Conservation (phyloP, 1,140 invertebrate genomes). For the Ephestia elutella region DNA sequence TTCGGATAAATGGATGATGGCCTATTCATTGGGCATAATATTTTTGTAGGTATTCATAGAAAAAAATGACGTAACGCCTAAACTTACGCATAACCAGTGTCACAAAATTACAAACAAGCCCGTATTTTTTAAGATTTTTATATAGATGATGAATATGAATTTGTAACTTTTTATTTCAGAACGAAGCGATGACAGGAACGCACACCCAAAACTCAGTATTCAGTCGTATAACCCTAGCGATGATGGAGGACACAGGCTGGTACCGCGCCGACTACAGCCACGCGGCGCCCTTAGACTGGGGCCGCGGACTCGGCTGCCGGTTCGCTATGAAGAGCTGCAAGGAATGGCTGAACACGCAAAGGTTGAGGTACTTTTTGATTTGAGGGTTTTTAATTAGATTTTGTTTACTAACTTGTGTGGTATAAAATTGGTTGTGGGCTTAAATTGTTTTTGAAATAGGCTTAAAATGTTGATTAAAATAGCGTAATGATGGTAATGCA, state of each 20-base stretch:
- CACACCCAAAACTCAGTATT: slow-evolving; percentile 99
- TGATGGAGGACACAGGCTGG: slow-evolving; percentile 99
- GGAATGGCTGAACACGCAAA: slow-evolving; percentile 90
- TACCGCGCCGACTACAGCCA: slow-evolving; percentile 92
- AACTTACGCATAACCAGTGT: too few relatives aligned
- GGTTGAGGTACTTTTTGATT: slow-evolving; percentile 46
- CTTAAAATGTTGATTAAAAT: too few relatives aligned
- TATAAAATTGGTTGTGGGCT: too few relatives aligned
- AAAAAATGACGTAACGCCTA: too few relatives aligned
- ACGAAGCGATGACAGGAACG: slow-evolving; percentile 99
- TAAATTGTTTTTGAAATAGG: background rate
- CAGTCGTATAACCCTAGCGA: slow-evolving; percentile 94
- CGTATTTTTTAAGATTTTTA: too few relatives aligned
- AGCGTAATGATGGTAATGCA: too few relatives aligned
- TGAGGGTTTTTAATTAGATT: background rate
- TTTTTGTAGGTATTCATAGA: too few relatives aligned
- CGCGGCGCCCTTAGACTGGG: slow-evolving; percentile 94
- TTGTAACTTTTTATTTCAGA: slow-evolving; percentile 77
- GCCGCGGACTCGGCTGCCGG: slow-evolving; percentile 90
- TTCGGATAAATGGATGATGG: too few relatives aligned
- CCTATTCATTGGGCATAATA: too few relatives aligned
- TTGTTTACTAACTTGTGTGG: too few relatives aligned
- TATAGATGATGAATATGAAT: too few relatives aligned
- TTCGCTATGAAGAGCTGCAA: slow-evolving; percentile 97
- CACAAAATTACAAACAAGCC: too few relatives aligned